Evolutionary conservation across 2,797 vertebrate genomes (phyloP), one percentile per base, ranked within the genome.

Genomic region (Malurus splendens): DNA sequence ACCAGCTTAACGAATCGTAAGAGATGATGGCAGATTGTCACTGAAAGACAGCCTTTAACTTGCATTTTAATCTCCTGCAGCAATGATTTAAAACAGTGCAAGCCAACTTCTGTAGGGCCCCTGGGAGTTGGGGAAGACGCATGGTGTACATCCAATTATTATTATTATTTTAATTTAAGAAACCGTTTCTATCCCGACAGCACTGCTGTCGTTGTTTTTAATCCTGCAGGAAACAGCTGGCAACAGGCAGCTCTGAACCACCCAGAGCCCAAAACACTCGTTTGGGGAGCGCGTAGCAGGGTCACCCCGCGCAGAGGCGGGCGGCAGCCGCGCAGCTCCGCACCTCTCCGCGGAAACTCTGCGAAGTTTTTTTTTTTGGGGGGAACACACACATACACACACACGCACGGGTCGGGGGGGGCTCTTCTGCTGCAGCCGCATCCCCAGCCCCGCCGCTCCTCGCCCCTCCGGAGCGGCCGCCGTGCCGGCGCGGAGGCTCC

Each of bases 201-300:
- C 60, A 5, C 5, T 14, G 15, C 71, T 51, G 57, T 10, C 39
- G 23, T 56, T n/a, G 55, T 3, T 87, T 41, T 45, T 14, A 51
- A 80, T 27, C 44, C 59, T 3, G n/a, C 12, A 30, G 32, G 9
- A 68, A 72, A 18, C 32, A 50, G 39, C 67, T 33, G 39, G 27
- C 59, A 25, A 23, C 3, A 18, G 47, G 66, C 66, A 76, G n/a
- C 81, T 55, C 72, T 2, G 54, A 48, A 13, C 20, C 50, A 7
- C 39, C 3, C 38, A 0, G 44, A 66, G 42, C 73, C 62, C 57
- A 1, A 0, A 23, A 2, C 25, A 1, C 3, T 20, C 28, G 4
- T 28, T 0, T 2, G 22, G 71, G 75, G 66, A n/a, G 39, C 42
- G 7, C 77, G 1, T 12, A 16, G 66, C 54, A 3, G 73, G 64